A percentile compares a stretch with the other conserved stretches of the same genome.
These are phyloP conservation scores for Anguilla japonica DNA, from an alignment of 2,113 vertebrate species.

Conservation along the genomic window DNA sequence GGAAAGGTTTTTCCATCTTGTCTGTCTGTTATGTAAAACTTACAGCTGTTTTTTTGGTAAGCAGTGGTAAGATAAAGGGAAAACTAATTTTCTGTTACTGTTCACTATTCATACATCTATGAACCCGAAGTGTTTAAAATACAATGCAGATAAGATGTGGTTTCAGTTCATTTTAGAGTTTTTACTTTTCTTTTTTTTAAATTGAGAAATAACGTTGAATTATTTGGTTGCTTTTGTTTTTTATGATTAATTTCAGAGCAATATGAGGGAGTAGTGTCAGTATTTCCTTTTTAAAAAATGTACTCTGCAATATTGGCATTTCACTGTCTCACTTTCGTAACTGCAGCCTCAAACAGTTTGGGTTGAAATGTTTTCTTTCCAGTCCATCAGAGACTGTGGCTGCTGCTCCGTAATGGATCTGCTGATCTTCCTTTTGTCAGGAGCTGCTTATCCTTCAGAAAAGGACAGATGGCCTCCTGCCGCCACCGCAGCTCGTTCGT, in stretches of 20 bases:
- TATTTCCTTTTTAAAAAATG: background rate
- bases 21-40: background rate
- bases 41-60: background rate
- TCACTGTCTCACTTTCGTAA: background rate
- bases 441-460: background rate
- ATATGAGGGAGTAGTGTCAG: constrained; percentile 10
- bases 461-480: background rate
- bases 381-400: background rate
- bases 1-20: background rate
- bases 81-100: constrained; percentile 1
- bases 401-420: background rate
- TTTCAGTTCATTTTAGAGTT: background rate
- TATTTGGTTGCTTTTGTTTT: background rate
- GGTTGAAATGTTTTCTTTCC: background rate
- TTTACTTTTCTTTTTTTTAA: background rate
- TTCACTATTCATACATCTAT: constrained; percentile 16
- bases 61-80: background rate
- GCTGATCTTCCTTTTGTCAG: background rate
- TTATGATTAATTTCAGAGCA: constrained; percentile 6
- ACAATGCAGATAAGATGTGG: background rate
- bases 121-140: background rate
- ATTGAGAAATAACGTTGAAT: background rate
- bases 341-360: background rate
- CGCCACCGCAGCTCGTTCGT: background rate
- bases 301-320: constrained; percentile 15